These are phyloP conservation scores for Carettochelys insculpta DNA, from an alignment of 2,113 vertebrate genomes.

Conservation along the genomic window DNA sequence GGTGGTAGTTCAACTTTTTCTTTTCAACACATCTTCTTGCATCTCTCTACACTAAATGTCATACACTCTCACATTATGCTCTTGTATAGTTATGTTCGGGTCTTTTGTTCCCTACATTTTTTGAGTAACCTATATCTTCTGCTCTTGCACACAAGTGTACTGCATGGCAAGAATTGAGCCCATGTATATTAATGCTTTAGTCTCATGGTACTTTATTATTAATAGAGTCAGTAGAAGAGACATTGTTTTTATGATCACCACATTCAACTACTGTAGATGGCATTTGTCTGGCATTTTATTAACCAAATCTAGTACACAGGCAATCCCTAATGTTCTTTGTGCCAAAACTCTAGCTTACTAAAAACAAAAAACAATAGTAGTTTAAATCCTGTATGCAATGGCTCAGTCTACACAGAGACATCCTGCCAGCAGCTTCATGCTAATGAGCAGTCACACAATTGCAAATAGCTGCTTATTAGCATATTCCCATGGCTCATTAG, in stretches of 20 bases:
- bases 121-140: neutral
- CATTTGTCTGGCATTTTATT: neutral
- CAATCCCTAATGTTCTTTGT: neutral
- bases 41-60: neutral
- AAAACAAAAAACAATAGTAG: neutral
- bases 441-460: no score
- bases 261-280: no score
- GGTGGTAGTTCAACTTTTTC: neutral
- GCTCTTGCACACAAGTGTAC: neutral
- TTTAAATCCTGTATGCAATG: neutral
- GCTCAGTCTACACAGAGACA: neutral
- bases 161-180: neutral
- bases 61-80: neutral
- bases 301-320: neutral
- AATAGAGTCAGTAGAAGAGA: neutral
- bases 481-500: no score
- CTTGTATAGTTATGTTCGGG: neutral
- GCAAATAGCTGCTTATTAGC: no score
- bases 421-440: no score
- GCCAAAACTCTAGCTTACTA: neutral
- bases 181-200: neutral
- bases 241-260: neutral
- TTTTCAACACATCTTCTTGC: neutral
- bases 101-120: neutral
- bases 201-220: neutral